A percentile compares a stretch with the other conserved stretches of the same genome.
These are phyloP conservation scores for Sturnira hondurensis DNA, from an alignment of 2,113 vertebrate genomes.

Conservation along the genomic window DNA sequence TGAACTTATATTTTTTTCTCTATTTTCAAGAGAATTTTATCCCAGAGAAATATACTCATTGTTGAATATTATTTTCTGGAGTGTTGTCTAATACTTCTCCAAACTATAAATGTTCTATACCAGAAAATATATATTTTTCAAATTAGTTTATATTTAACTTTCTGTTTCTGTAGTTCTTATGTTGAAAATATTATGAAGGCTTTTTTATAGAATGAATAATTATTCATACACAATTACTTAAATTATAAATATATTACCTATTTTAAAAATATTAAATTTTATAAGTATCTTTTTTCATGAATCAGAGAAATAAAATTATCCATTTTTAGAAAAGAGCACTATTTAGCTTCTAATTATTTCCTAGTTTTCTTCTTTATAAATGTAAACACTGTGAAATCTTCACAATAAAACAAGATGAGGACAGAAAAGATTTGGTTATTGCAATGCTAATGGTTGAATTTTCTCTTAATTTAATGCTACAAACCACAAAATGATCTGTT, in stretches of 20 bases:
- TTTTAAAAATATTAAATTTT: not conserved
- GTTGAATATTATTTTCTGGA: not conserved
- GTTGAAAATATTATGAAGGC: not conserved
- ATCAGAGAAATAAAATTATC: not conserved
- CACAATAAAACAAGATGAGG: not conserved
- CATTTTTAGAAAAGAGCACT: not conserved
- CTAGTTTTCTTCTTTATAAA: not conserved
- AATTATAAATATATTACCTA: not conserved
- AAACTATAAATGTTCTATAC: not conserved
- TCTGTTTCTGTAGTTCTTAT: not conserved
- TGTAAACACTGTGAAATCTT: not conserved
- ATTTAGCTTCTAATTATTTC: not conserved
- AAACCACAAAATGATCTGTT: not conserved
- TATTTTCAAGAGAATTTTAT: not conserved
- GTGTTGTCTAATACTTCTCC: not conserved
- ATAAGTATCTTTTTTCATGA: not conserved
- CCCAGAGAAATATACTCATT: not conserved
- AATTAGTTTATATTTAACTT: not conserved
- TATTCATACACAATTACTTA: not conserved
- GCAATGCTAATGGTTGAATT: not conserved
- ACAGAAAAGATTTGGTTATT: not conserved
- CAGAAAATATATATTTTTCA: not conserved
- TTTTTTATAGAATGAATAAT: not conserved
- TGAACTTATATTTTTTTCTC: not conserved
- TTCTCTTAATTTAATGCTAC: not conserved